phyloP scores from a whole-genome alignment of 2,888 invertebrate species.

The Leptopterna dolabrata region DNA sequence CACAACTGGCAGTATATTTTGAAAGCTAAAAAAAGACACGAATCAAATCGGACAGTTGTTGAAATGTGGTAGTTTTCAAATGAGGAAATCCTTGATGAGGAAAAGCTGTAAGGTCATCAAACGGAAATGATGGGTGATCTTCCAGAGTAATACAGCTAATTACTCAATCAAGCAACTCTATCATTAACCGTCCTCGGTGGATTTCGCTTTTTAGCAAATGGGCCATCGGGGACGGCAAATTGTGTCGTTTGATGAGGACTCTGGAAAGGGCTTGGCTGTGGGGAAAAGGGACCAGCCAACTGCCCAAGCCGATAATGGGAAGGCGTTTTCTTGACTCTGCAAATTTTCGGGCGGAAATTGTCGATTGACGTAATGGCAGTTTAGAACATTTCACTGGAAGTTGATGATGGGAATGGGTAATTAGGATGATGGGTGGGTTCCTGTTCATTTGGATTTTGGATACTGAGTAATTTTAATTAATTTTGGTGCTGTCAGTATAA shows the following conservation, averaged over 20 bases:
- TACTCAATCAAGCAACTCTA: conserved; percentile 42
- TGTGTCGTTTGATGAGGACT: background rate
- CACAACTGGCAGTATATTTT: too few relatives aligned
- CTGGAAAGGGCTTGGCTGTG: background rate
- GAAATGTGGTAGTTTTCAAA: too few relatives aligned
- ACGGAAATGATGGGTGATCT: conserved; percentile 33
- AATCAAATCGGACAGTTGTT: too few relatives aligned
- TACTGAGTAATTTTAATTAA: too few relatives aligned
- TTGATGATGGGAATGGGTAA: too few relatives aligned
- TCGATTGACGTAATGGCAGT: background rate
- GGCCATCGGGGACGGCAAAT: conserved; percentile 22
- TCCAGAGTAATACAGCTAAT: conserved; percentile 42
- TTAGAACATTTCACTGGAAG: background rate
- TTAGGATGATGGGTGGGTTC: too few relatives aligned
- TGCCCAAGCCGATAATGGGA: background rate
- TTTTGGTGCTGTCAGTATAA: too few relatives aligned
- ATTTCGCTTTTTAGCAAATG: conserved; percentile 12
- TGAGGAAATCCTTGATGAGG: background rate
- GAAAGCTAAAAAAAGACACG: too few relatives aligned
- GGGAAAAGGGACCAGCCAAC: background rate
- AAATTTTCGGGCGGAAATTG: background rate
- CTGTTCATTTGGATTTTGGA: too few relatives aligned
- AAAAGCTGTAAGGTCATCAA: background rate
- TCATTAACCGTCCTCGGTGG: conserved; percentile 40
- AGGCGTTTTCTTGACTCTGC: background rate